phyloP scores from a whole-genome alignment of 2,113 vertebrate genomes.

The Myodes glareolus region DNA sequence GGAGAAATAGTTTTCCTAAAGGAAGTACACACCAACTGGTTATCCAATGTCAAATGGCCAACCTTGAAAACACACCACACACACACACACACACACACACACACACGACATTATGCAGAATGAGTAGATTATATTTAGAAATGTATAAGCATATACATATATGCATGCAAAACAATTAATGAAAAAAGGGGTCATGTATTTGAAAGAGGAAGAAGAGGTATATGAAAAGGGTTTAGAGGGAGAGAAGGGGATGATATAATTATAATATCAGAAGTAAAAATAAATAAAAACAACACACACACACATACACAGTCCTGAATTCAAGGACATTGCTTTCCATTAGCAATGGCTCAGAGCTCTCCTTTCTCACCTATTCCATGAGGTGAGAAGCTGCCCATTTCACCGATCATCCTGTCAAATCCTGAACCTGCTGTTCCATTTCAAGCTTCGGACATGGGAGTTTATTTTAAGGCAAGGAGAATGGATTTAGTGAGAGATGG shows the following conservation, averaged over 20 bases:
- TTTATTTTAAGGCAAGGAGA: neutral
- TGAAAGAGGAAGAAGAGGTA: neutral
- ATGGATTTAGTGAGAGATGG: neutral
- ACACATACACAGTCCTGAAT: too few relatives aligned
- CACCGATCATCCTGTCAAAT: neutral
- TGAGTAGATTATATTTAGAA: neutral
- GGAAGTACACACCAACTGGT: neutral
- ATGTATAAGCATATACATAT: neutral
- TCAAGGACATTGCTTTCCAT: neutral
- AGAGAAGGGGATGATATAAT: neutral
- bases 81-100: too few relatives aligned
- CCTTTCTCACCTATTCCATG: neutral
- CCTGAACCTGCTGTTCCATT: neutral
- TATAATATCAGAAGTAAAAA: neutral
- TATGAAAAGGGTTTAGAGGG: neutral
- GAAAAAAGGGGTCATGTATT: neutral
- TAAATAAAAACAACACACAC: neutral
- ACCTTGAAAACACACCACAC: neutral
- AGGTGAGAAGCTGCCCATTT: neutral
- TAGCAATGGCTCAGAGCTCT: neutral
- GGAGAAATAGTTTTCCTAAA: neutral
- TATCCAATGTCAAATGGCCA: neutral
- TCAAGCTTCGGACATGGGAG: neutral
- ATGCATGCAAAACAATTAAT: neutral
- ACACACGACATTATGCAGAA: too few relatives aligned